Conservation (phyloP, 2,797 vertebrate species). For the Anguilla pacifica region DNA sequence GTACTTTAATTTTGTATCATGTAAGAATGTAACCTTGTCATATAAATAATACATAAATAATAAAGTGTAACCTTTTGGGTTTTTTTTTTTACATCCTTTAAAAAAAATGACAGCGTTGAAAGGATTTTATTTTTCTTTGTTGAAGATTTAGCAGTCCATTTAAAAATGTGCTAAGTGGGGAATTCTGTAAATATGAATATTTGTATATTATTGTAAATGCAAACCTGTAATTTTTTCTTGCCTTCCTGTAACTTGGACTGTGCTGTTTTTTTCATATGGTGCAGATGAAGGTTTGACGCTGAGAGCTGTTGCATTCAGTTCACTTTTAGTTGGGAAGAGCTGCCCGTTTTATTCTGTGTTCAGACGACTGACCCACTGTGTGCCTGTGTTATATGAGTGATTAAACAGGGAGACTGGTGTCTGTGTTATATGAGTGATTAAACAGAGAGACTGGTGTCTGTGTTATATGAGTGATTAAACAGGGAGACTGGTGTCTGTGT, state of each 20-base stretch:
- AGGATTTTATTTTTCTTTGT: neutral
- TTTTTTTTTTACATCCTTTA: neutral
- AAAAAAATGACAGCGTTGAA: neutral
- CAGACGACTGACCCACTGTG: neutral
- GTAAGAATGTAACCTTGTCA: neutral
- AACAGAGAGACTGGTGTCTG: too few relatives aligned
- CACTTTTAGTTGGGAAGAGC: neutral
- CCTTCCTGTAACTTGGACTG: neutral
- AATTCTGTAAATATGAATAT: neutral
- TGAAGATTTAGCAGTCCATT: neutral
- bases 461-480: too few relatives aligned
- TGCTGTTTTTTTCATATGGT: neutral
- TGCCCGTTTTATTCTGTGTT: neutral
- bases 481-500: too few relatives aligned
- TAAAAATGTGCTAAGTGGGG: neutral
- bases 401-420: neutral
- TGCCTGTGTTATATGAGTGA: neutral
- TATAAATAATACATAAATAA: neutral
- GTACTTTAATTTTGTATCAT: conserved; percentile 4
- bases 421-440: too few relatives aligned
- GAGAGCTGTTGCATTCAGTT: neutral
- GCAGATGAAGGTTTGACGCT: neutral
- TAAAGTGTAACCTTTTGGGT: neutral
- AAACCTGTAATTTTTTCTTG: neutral
- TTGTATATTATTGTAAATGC: conserved; percentile 4